phyloP scores from a whole-genome alignment of 2,113 vertebrate species.

The Vulpes ferrilata region DNA sequence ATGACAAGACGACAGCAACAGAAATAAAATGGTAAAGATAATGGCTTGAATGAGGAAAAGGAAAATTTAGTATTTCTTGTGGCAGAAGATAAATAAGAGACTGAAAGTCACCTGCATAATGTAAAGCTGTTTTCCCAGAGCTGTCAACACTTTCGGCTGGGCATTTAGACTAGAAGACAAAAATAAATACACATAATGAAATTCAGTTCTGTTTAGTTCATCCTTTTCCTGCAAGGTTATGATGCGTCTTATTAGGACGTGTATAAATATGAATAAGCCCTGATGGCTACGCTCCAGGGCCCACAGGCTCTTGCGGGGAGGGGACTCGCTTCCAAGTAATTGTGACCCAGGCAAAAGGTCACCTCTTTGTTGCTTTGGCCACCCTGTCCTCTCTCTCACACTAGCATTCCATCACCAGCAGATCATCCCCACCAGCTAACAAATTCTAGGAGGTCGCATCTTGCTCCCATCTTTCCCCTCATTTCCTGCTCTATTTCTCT shows the following conservation, averaged over 20 bases:
- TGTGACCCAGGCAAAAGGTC: neutral
- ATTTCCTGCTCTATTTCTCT: neutral
- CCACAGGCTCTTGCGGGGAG: fast-evolving
- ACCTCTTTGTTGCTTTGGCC: too few species aligned
- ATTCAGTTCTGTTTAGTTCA: neutral
- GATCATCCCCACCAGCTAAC: neutral
- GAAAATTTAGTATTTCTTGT: neutral
- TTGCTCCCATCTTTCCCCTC: neutral
- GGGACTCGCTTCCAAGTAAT: neutral
- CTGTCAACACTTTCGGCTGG: constrained; percentile 89
- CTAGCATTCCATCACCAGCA: neutral
- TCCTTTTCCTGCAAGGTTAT: neutral
- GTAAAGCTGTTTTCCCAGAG: constrained; percentile 94
- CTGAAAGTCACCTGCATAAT: constrained; percentile 93
- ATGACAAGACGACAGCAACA: too few species aligned
- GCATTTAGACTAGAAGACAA: constrained; percentile 92
- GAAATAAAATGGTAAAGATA: neutral
- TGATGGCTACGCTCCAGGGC: neutral
- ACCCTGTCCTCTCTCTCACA: fast-evolving
- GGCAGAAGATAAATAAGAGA: neutral
- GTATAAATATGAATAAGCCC: neutral
- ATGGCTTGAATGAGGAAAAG: neutral
- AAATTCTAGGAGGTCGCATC: neutral
- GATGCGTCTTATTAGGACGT: neutral
- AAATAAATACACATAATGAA: neutral